These are phyloP conservation scores for Diarsia rubi DNA, from an alignment of 2,888 invertebrate species.

Conservation along the genomic window DNA sequence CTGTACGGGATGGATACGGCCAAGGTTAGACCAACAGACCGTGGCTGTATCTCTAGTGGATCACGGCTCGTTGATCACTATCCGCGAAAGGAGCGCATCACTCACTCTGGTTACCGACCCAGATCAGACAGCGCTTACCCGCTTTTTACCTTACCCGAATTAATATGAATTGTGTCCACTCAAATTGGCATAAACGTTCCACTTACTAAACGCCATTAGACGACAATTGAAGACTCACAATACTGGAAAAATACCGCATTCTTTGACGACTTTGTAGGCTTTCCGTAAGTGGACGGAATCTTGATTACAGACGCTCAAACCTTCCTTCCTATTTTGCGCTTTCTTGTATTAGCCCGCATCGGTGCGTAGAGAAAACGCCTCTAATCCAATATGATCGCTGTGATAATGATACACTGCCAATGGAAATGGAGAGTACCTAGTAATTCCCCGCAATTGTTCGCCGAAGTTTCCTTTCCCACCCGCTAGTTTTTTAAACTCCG, in stretches of 20 bases:
- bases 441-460: conserved; percentile 78
- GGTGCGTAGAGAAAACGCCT: conserved; percentile 65
- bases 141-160: conserved; percentile 80
- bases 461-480: conserved; percentile 80
- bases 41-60: conserved; percentile 81
- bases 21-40: conserved; percentile 88
- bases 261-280: conserved; percentile 7
- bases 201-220: conserved; percentile 70
- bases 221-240: conserved; percentile 36
- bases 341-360: conserved; percentile 48
- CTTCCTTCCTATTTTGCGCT: conserved; percentile 40
- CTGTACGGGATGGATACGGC: conserved; percentile 82
- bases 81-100: conserved; percentile 82
- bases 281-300: conserved; percentile 22
- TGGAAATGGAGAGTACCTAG: conserved; percentile 76
- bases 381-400: conserved; percentile 70
- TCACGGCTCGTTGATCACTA: conserved; percentile 85
- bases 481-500: conserved; percentile 69
- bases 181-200: conserved; percentile 72
- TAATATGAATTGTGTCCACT: conserved; percentile 72
- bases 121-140: conserved; percentile 79
- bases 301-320: conserved; percentile 35
- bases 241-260: conserved; percentile 33
- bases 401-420: conserved; percentile 74
- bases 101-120: conserved; percentile 79